Percentiles rank a stretch among this genome's conserved stretches.
phyloP scores from a whole-genome alignment of 2,797 vertebrate genomes.

The Luscinia megarhynchos region DNA sequence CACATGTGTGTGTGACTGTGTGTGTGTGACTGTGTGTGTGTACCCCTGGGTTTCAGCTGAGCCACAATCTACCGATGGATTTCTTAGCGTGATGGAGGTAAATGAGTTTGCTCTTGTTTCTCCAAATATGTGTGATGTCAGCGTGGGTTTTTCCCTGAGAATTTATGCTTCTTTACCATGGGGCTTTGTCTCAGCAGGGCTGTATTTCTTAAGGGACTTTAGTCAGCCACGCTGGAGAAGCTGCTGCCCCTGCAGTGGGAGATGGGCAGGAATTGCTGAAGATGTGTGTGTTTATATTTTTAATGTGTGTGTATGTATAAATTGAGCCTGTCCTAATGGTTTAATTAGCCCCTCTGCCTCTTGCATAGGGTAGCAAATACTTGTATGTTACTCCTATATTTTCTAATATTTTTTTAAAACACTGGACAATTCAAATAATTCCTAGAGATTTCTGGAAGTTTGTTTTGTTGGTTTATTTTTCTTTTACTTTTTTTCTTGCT shows the following conservation, averaged over 20 bases:
- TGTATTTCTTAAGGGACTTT: not conserved
- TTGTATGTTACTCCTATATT: not conserved
- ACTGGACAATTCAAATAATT: not conserved
- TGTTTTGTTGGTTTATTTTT: no score
- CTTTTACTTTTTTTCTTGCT: no score
- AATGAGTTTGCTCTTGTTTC: not conserved
- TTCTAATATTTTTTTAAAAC: not conserved
- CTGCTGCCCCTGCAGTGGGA: not conserved
- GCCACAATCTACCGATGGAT: accelerated
- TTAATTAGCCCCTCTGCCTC: not conserved
- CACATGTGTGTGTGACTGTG: accelerated
- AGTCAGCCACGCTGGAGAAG: not conserved
- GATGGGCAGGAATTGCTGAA: not conserved
- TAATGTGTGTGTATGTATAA: not conserved
- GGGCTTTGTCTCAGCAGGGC: not conserved
- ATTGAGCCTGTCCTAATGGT: not conserved
- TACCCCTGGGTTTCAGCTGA: not conserved
- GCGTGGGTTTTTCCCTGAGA: not conserved
- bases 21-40: not conserved
- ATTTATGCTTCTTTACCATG: not conserved
- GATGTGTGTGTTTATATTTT: not conserved
- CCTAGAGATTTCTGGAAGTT: not conserved
- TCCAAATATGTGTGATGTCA: not conserved
- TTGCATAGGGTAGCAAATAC: not conserved
- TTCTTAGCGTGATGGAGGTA: not conserved